Conservation (phyloP, 1,140 invertebrate genomes). For the Palaemon carinicauda region DNA sequence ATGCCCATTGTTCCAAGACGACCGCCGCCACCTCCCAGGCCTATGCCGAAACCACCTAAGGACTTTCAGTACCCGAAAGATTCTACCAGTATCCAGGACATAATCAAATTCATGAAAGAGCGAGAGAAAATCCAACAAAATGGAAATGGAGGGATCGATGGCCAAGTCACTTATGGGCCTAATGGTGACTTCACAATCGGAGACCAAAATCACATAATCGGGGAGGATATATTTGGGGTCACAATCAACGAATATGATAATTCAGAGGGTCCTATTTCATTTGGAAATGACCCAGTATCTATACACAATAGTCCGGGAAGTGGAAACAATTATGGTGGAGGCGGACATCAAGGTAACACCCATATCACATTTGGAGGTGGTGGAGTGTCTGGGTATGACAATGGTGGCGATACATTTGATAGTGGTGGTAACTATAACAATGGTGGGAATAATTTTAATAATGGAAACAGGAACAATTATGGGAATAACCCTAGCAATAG, state of each 20-base stretch:
- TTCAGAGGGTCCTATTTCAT: too few species aligned
- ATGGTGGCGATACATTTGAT: neutral
- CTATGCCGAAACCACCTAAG: conserved; percentile 8
- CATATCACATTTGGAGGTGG: neutral
- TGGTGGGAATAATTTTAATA: neutral
- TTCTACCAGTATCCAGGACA: conserved; percentile 30
- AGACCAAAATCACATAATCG: conserved; percentile 17
- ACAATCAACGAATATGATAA: neutral
- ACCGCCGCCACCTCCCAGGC: neutral
- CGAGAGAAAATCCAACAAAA: neutral
- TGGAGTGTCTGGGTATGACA: neutral
- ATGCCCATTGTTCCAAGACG: conserved; percentile 24
- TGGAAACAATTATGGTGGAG: neutral
- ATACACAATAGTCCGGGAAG: neutral
- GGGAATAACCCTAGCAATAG: neutral
- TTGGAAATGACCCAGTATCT: neutral
- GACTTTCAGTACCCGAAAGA: conserved; percentile 27
- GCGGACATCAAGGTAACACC: too few species aligned
- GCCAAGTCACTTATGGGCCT: neutral
- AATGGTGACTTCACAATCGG: conserved; percentile 7
- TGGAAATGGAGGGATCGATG: neutral
- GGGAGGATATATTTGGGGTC: conserved; percentile 2
- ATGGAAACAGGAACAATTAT: neutral
- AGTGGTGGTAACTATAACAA: neutral
- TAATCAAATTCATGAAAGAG: conserved; percentile 30